These are phyloP conservation scores for Melinaea marsaeus DNA, from an alignment of 2,888 invertebrate genomes.

Conservation along the genomic window DNA sequence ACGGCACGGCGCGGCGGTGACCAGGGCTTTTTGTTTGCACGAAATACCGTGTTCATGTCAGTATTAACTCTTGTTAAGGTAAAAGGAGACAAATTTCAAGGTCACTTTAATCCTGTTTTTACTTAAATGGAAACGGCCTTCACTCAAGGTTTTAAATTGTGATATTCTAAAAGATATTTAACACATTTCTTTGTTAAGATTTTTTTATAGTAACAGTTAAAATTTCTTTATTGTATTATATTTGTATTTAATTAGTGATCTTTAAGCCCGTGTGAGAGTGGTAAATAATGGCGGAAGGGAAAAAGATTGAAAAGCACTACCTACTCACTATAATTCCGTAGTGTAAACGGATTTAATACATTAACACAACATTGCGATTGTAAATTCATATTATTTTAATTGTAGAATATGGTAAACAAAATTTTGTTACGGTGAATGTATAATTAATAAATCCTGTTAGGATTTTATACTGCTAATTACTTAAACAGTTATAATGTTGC, in stretches of 20 bases:
- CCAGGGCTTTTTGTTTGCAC: conserved; percentile 25
- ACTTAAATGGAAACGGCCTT: conserved; percentile 2
- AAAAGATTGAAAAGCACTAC: no score
- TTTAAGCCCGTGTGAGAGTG: no score
- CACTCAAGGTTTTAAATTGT: not conserved
- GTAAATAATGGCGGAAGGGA: no score
- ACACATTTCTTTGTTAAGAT: no score
- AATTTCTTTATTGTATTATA: no score
- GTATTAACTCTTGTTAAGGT: conserved; percentile 15
- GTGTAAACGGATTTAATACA: no score
- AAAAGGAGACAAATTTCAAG: conserved; percentile 14
- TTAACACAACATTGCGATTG: no score
- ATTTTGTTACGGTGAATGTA: not conserved
- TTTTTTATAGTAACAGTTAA: no score
- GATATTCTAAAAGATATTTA: no score
- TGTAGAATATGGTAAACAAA: not conserved
- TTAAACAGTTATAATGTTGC: no score
- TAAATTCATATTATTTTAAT: not conserved
- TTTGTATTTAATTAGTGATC: no score
- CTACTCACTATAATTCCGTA: no score
- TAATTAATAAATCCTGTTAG: not conserved
- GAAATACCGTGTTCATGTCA: conserved; percentile 15
- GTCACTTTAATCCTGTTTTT: conserved; percentile 19
- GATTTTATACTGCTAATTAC: not conserved
- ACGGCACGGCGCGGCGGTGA: conserved; percentile 28